Percentiles rank a stretch among this genome's conserved stretches.
These are phyloP conservation scores for Rhynchomys soricoides DNA, from an alignment of 2,113 vertebrate genomes.

Conservation along the genomic window DNA sequence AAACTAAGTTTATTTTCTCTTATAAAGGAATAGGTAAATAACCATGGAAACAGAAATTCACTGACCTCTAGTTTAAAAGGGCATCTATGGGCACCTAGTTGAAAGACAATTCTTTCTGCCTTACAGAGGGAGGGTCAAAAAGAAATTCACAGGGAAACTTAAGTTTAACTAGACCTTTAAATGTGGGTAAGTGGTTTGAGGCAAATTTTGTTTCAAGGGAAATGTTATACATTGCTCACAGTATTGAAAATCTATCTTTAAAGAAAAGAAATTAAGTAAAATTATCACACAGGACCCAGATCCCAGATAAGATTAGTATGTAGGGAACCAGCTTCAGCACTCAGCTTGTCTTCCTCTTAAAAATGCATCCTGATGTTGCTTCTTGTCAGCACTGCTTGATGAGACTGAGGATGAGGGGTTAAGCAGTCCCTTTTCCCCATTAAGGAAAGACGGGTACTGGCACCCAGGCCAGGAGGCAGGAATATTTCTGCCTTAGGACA, in stretches of 20 bases:
- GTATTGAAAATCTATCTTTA: neutral
- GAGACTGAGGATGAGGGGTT: neutral
- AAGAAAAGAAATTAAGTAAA: neutral
- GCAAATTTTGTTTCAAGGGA: neutral
- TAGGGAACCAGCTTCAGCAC: neutral
- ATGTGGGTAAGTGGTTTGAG: neutral
- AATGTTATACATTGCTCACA: neutral
- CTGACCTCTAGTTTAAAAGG: slow-evolving; percentile 23
- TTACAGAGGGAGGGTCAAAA: neutral
- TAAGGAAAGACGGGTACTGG: neutral
- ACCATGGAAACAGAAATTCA: neutral
- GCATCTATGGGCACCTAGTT: neutral
- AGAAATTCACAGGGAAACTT: neutral
- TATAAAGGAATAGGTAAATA: neutral
- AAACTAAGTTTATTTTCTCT: neutral
- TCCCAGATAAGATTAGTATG: neutral
- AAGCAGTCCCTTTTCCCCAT: neutral
- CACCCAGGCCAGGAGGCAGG: neutral
- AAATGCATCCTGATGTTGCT: neutral
- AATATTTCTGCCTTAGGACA: neutral
- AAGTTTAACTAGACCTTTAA: slow-evolving; percentile 12
- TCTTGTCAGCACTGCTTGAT: neutral
- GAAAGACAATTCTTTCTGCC: slow-evolving; percentile 11
- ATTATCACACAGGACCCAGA: neutral
- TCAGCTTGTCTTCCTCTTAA: neutral